These are phyloP conservation scores for Scaeva pyrastri DNA, from an alignment of 2,888 invertebrate genomes.

Conservation along the genomic window DNA sequence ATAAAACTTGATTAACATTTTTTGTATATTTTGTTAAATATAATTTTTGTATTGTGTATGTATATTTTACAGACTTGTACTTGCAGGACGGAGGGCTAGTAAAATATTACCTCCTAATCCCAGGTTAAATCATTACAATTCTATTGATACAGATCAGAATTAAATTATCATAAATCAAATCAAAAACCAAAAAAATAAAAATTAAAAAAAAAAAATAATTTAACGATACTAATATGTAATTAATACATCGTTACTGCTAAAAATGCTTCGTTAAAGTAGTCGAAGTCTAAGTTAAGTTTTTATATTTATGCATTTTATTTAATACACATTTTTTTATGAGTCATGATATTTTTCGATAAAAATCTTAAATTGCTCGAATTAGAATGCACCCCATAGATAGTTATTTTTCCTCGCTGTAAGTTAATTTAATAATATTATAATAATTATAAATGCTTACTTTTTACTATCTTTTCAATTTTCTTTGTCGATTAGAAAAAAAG, in stretches of 20 bases:
- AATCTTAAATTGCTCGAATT: conserved; percentile 7
- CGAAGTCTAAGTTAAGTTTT: conserved; percentile 45
- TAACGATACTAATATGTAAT: conserved; percentile 27
- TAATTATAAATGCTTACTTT: too few species aligned
- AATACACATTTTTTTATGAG: conserved; percentile 19
- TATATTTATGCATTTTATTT: conserved; percentile 27
- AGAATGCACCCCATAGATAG: conserved; percentile 14
- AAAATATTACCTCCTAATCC: conserved; percentile 82
- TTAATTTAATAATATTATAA: background rate
- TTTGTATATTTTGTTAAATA: conserved; percentile 22
- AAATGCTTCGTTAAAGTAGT: conserved; percentile 41
- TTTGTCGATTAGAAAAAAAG: too few species aligned
- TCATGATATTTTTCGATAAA: background rate
- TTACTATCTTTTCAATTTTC: too few species aligned
- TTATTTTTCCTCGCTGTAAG: background rate
- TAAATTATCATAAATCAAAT: conserved; percentile 47
- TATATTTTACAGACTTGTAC: conserved; percentile 83
- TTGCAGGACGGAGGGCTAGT: conserved; percentile 84
- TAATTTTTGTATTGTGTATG: conserved; percentile 58
- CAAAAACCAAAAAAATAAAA: conserved; percentile 30
- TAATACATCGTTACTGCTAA: conserved; percentile 37
- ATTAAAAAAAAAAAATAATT: conserved; percentile 8
- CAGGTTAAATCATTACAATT: conserved; percentile 78
- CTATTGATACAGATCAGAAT: conserved; percentile 57
- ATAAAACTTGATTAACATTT: background rate